A percentile compares a stretch with the other conserved stretches of the same genome.
Evolutionary conservation across 1,140 invertebrate species (phyloP).

Genomic region (Liolophura sinensis): DNA sequence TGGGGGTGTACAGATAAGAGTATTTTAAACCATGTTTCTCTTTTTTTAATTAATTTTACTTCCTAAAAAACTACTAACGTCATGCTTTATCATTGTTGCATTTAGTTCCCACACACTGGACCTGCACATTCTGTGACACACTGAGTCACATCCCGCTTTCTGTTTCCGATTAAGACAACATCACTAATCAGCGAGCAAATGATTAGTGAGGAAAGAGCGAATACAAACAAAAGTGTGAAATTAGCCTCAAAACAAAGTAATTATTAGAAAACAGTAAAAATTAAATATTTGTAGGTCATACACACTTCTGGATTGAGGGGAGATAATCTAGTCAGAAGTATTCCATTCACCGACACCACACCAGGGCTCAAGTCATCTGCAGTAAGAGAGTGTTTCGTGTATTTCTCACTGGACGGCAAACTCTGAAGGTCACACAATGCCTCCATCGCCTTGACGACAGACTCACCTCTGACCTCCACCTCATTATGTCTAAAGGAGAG

Average conservation of each 20-base stretch:
- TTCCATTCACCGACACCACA: slow-evolving; percentile 29
- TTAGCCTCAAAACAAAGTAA: not conserved
- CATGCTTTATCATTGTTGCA: not conserved
- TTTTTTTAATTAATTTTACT: not conserved
- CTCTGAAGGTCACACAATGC: not conserved
- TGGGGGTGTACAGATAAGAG: too few relatives aligned
- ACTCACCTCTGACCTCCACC: not conserved
- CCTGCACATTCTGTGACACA: not conserved
- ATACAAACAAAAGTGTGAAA: not conserved
- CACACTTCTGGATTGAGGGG: not conserved
- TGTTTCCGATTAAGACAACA: not conserved
- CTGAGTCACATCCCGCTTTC: not conserved
- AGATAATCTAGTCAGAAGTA: slow-evolving; percentile 21
- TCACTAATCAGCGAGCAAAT: not conserved
- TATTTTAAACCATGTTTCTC: too few relatives aligned
- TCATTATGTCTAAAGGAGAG: not conserved
- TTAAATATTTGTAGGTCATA: not conserved
- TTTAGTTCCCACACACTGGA: not conserved
- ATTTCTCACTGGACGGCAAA: slow-evolving; percentile 6
- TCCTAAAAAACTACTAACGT: not conserved
- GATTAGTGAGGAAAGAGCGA: not conserved
- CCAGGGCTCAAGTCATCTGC: slow-evolving; percentile 16
- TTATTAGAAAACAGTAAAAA: not conserved
- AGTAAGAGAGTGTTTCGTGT: slow-evolving; percentile 8
- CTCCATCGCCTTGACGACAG: too few relatives aligned